Evolutionary conservation across 2,113 vertebrate species (phyloP), one percentile per base, ranked within the genome.

Genomic region (Mixornis gularis): DNA sequence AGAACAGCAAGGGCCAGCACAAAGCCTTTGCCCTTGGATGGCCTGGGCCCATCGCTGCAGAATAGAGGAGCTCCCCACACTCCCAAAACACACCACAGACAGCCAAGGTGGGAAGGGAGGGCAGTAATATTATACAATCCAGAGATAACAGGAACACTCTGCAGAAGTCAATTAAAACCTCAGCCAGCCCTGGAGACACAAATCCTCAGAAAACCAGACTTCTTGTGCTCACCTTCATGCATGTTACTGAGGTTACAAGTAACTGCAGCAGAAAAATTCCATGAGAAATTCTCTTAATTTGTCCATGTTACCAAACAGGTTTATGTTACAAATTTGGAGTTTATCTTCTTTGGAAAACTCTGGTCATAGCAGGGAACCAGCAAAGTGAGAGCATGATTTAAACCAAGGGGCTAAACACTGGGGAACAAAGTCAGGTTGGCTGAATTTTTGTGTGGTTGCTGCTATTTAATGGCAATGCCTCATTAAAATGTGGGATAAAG

Each of bases 401-500:
- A 34, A 84, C 10, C 0, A 0, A 80, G 36, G 24, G 49, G 44
- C 26, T 5, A 0, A 92, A 60, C 30, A 43, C 2, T 0, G 3
- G 40, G 76, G 38, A 90, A 34, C 27, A 9, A 46, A 71, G 38
- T 55, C 59, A 89, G 63, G 74, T 30, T 88, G 63, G 52, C 0
- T 64, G 74, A 82, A 72, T 72, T 84, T 84, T 62, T 71, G 55
- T 73, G 62, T 44, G 58, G 70, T 22, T 91, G 81, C 60, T 82
- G 71, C 66, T 70, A n/a, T 85, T 92, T 89, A 87, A 81, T 43
- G 63, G 66, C 51, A 87, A 79, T 85, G 59, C 52, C 85, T 94
- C 30, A 2, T 91, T 80, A 92, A 62, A 64, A 82, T 52, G 78
- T 70, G 59, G 78, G 81, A 92, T 94, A 93, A 94, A 94, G 43